Evolutionary conservation across 2,797 vertebrate genomes (phyloP).

Genomic region (Ctenochaetus hawaiiensis): DNA sequence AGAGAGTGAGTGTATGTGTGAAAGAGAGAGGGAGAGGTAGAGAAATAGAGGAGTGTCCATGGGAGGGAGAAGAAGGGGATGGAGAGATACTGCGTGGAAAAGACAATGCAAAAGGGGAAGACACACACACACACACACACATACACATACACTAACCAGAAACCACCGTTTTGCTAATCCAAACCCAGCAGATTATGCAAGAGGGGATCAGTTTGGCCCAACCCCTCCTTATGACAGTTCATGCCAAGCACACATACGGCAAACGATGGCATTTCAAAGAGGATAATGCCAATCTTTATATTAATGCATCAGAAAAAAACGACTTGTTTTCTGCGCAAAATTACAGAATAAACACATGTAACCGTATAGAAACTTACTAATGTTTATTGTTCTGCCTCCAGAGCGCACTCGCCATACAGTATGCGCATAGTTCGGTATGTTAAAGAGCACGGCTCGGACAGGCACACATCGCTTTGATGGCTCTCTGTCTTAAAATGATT

Average conservation of each 20-base stretch:
- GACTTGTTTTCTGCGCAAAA: neutral
- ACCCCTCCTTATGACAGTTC: slow-evolving; percentile 76
- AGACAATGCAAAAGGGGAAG: too few species aligned
- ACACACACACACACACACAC: slow-evolving; percentile 6
- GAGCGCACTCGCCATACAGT: slow-evolving; percentile 32
- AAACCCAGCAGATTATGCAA: slow-evolving; percentile 85
- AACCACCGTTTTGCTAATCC: slow-evolving; percentile 78
- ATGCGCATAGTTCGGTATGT: slow-evolving; percentile 46
- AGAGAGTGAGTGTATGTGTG: neutral
- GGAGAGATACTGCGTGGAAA: neutral
- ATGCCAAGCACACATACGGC: slow-evolving; percentile 65
- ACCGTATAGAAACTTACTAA: slow-evolving; percentile 24
- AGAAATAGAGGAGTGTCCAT: neutral
- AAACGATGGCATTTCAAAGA: slow-evolving; percentile 27
- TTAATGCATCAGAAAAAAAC: neutral
- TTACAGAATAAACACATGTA: neutral
- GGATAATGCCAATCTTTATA: neutral
- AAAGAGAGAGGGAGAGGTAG: neutral
- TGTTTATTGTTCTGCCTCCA: slow-evolving; percentile 20
- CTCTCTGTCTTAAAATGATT: neutral
- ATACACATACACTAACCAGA: slow-evolving; percentile 42
- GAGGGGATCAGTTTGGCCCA: slow-evolving; percentile 77
- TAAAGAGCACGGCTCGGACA: slow-evolving; percentile 6
- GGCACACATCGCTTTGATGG: neutral
- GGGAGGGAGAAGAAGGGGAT: neutral